These are phyloP conservation scores for Melitaea athalia DNA, from an alignment of 2,888 invertebrate genomes.

Conservation along the genomic window DNA sequence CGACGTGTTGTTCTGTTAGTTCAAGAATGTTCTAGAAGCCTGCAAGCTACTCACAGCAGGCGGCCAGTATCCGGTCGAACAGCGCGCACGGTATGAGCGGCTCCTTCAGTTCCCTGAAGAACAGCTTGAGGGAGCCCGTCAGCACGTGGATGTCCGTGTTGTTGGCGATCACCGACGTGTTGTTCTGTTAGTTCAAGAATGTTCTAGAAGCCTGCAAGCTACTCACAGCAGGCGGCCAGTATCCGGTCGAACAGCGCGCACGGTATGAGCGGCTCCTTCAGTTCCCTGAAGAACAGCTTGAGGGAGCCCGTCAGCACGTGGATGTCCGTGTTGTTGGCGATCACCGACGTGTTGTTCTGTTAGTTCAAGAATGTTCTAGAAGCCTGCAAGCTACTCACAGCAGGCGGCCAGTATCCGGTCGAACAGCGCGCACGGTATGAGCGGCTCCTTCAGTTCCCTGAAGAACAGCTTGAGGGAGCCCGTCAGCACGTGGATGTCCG, in stretches of 20 bases:
- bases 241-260: too few species aligned
- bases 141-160: slow-evolving; percentile 95
- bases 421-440: slow-evolving; percentile 90
- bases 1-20: too few species aligned
- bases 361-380: neutral
- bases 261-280: too few species aligned
- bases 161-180: slow-evolving; percentile 84
- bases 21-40: neutral
- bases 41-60: slow-evolving; percentile 90
- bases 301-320: too few species aligned
- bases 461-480: slow-evolving; percentile 97
- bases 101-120: slow-evolving; percentile 96
- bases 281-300: too few species aligned
- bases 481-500: slow-evolving; percentile 95
- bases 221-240: too few species aligned
- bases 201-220: too few species aligned
- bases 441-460: slow-evolving; percentile 94
- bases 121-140: slow-evolving; percentile 95
- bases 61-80: slow-evolving; percentile 86
- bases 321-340: too few species aligned
- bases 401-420: slow-evolving; percentile 86
- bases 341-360: too few species aligned
- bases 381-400: slow-evolving; percentile 85
- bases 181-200: too few species aligned
- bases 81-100: slow-evolving; percentile 91